Percentiles rank a stretch among this genome's conserved stretches.
phyloP scores from a whole-genome alignment of 1,140 invertebrate species.

The Rhopalosiphum maidis region DNA sequence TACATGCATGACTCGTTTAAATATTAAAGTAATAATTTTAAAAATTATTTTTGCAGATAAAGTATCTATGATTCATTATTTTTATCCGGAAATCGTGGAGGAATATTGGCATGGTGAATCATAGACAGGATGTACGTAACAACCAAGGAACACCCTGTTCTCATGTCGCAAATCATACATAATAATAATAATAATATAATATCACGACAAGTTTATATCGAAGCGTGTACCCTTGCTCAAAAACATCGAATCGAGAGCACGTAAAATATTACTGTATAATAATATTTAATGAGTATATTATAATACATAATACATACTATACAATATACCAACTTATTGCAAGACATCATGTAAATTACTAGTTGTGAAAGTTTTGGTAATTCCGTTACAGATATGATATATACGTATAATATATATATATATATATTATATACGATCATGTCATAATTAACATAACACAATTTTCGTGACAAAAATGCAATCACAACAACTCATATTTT shows the following conservation, averaged over 20 bases:
- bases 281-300: background rate
- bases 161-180: background rate
- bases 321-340: background rate
- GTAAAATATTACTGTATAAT: background rate
- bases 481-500: background rate
- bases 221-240: background rate
- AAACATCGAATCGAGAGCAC: background rate
- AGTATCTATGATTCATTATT: background rate
- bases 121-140: background rate
- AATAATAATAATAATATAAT: background rate
- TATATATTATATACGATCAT: too few relatives aligned
- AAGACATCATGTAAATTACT: background rate
- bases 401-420: too few relatives aligned
- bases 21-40: background rate
- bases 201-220: background rate
- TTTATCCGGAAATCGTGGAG: background rate
- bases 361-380: background rate
- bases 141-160: background rate
- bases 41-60: background rate
- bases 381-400: background rate
- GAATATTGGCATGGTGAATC: background rate
- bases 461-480: background rate
- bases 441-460: background rate
- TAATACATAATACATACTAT: too few relatives aligned
- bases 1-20: too few relatives aligned